Conservation (phyloP, 2,797 vertebrate species). For the Cynodonichthys magdalenae region DNA sequence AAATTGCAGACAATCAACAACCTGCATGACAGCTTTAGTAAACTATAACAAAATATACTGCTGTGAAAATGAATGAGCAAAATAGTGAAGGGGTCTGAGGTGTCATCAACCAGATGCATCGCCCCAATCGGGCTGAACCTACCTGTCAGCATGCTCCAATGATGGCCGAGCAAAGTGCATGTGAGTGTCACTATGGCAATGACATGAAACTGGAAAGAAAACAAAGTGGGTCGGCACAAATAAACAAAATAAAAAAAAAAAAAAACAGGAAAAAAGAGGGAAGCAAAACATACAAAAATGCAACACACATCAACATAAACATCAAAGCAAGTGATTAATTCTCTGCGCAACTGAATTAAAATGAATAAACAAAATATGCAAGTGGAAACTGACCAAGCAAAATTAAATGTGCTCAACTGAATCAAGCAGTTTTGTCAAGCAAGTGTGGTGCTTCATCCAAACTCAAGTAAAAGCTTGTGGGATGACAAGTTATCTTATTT, state of each 20-base stretch:
- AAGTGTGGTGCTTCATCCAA: constrained; percentile 27
- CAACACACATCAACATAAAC: constrained; percentile 75
- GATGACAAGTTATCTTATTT: constrained; percentile 30
- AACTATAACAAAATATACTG: constrained; percentile 26
- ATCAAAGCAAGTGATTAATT: constrained; percentile 74
- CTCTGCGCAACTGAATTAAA: constrained; percentile 69
- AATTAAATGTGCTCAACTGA: constrained; percentile 49
- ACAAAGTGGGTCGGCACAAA: constrained; percentile 78
- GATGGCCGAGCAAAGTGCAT: constrained; percentile 82
- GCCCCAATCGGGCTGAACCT: constrained; percentile 69
- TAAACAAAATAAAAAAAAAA: constrained; percentile 63
- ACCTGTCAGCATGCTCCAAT: constrained; percentile 85
- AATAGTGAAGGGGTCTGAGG: constrained; percentile 26
- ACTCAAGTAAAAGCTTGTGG: constrained; percentile 37
- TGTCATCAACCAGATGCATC: constrained; percentile 35
- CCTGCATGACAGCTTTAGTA: constrained; percentile 13
- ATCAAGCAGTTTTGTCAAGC: constrained; percentile 39
- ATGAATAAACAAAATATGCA: constrained; percentile 71
- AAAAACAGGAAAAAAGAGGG: constrained; percentile 42
- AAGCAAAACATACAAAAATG: constrained; percentile 58
- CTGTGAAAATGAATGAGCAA: constrained; percentile 39
- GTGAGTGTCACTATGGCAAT: constrained; percentile 83
- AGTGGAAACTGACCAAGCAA: constrained; percentile 66
- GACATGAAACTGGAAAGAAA: constrained; percentile 89
- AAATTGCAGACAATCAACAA: constrained; percentile 1